Conservation (phyloP, 1,140 invertebrate genomes). For the Zaprionus ornatus region DNA sequence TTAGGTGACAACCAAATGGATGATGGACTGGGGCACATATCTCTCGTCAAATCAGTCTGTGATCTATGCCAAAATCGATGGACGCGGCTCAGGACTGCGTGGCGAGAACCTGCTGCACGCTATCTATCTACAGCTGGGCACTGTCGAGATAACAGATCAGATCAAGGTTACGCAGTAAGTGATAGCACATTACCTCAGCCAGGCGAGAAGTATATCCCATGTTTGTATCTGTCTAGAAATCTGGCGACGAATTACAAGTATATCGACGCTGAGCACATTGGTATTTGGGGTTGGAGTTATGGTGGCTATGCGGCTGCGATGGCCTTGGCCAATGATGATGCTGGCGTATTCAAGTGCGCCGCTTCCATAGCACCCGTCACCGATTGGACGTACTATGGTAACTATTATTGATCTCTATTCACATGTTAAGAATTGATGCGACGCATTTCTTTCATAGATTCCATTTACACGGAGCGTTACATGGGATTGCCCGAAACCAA, state of each 20-base stretch:
- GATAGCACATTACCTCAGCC: not conserved
- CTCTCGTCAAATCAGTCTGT: slow-evolving; percentile 92
- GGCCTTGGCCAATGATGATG: slow-evolving; percentile 90
- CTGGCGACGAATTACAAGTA: slow-evolving; percentile 87
- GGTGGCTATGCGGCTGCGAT: slow-evolving; percentile 95
- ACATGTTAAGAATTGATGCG: too few species aligned
- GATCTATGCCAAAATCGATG: slow-evolving; percentile 95
- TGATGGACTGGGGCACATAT: slow-evolving; percentile 92
- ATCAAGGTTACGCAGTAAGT: slow-evolving; percentile 85
- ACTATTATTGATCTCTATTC: slow-evolving; percentile 44
- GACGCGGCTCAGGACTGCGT: slow-evolving; percentile 93
- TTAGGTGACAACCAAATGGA: slow-evolving; percentile 87
- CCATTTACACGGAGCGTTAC: slow-evolving; percentile 97
- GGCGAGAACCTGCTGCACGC: slow-evolving; percentile 93
- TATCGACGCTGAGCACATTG: slow-evolving; percentile 88
- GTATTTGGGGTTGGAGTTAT: slow-evolving; percentile 97
- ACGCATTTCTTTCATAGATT: slow-evolving; percentile 87
- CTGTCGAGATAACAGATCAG: slow-evolving; percentile 94
- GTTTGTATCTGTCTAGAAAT: slow-evolving; percentile 82
- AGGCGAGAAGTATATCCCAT: not conserved
- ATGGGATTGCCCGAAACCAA: slow-evolving; percentile 95
- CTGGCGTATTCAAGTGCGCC: slow-evolving; percentile 92
- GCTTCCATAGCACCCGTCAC: slow-evolving; percentile 97
- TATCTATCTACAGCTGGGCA: slow-evolving; percentile 93
- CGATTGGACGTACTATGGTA: slow-evolving; percentile 94